Evolutionary conservation across 1,140 invertebrate genomes (phyloP), one percentile per base, ranked within the genome.

Genomic region (Holotrichia oblita): DNA sequence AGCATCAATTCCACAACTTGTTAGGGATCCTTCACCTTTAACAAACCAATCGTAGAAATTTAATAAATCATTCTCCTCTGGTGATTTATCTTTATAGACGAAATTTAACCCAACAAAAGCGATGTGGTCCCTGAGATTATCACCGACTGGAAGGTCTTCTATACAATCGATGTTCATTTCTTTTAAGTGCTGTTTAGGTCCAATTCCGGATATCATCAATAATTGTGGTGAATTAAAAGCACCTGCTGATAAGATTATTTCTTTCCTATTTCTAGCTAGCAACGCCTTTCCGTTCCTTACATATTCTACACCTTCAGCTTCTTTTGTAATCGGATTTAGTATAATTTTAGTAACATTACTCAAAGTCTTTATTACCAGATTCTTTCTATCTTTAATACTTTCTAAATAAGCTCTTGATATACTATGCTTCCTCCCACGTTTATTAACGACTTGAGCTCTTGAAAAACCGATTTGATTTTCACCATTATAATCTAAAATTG

Each of bases 171-270:
- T 69, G 20, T 44, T 44, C 2, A 93, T 85, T 24, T 91, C 89
- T 59, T 91, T 85, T 2, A 98, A 82, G 79, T 91, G 88, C 44
- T 88, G 82, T 82, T 87, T 90, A 14, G 94, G 93, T 0, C 94
- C 94, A 6, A 96, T 88, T 0, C 95, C 95, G 0, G 93, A 94
- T 0, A 95, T 87, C 91, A 95, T 93, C 24, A 96, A 85, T 10
- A 96, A 81, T 86, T 96, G 93, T 0, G 94, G 93, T 2, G 93
- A 92, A 84, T 93, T 93, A 40, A 95, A 91, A 0, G 93, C 89
- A 0, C 94, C 95, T 6, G 93, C 93, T 59, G 92, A 92, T 10
- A 93, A 79, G 34, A 93, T 92, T 0, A 93, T 89, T 85, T 94
- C 93, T 81, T 90, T 93, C 14, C 85, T 87, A 0, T 91, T 91